Base-by-base conservation (phyloP, 2,797 vertebrate species). In the Podargus strigoides region DNA sequence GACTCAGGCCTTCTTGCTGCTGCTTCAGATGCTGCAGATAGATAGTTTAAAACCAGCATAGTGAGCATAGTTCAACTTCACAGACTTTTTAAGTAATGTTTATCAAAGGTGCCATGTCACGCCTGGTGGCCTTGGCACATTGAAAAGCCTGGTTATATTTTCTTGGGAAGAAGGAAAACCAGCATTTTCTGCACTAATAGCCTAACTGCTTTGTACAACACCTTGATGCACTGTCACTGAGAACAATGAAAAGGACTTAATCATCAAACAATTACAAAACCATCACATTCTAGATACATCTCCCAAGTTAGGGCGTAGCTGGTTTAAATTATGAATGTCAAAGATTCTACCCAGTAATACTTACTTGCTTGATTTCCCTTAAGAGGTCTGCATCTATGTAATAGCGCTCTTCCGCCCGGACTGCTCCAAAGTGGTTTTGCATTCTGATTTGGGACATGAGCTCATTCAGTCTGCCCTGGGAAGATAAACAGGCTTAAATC, bases 361-460 rank as follows among this genome's bases (percentile, higher is more conserved):
- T 97, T 87, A 99, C 99, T 96, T 99, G 99, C 97, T 98, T 99
- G 96, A 99, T 99, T 97, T 99, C 99, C 93, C 98, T 92, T 93
- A 99, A 97, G 30, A 99, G 98, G 89, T 99, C 99, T 18, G 98
- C 98, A 26, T 99, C 99, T 5, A 99, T 98, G 32, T 98, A 99
- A 79, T 99, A 99, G 20, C 98, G 98, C 92, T 99, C 99, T 72
- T 99, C 99, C 7, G 99, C 98, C 80, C 98, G 98, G 77, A 99
- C 99, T 2, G 99, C 98, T 83, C 99, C 99, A 60, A 99, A 99
- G 89, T 99, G 99, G 95, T 99, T 99, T 97, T 99, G 99, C 99
- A 99, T 99, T 74, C 99, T 98, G 95, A 99, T 99, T 87, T 99
- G 99, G 68, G 99, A 99, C 99, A 99, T 99, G 47, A 99, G 97